phyloP scores from a whole-genome alignment of 2,797 vertebrate species.

The Onychomys arenicola region DNA sequence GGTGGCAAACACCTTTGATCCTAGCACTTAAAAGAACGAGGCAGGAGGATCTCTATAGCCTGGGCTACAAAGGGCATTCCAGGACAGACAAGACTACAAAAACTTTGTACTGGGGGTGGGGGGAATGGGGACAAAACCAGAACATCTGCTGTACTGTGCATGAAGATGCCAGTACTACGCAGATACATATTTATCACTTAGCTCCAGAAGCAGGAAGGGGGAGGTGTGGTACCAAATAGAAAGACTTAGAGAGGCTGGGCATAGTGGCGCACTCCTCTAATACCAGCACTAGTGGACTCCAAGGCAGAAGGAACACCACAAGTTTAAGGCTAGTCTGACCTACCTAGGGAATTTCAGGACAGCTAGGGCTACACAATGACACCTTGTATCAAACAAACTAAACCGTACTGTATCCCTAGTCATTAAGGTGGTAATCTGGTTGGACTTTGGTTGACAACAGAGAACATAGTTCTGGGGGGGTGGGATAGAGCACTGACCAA shows the following conservation, averaged over 20 bases:
- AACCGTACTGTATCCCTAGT: not conserved
- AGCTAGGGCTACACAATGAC: not conserved
- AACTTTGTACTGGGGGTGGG: not conserved
- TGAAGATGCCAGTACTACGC: not conserved
- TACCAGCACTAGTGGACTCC: not conserved
- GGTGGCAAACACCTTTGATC: not conserved
- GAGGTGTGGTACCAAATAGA: constrained; percentile 1
- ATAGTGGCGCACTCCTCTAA: not conserved
- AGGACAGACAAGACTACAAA: not conserved
- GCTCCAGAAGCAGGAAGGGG: constrained; percentile 5
- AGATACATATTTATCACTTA: not conserved
- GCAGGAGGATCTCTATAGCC: not conserved
- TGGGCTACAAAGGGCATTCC: not conserved
- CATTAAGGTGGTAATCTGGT: not conserved
- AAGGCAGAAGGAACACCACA: not conserved
- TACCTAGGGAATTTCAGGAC: not conserved
- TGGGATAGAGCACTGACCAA: not conserved
- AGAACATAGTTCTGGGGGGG: not conserved
- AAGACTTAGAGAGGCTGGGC: not conserved
- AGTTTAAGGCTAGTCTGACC: not conserved
- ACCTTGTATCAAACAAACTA: not conserved
- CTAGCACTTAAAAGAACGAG: not conserved
- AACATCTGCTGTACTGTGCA: not conserved
- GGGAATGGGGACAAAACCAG: not conserved
- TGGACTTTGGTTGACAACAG: not conserved